These are phyloP conservation scores for Athrips mouffetella DNA, from an alignment of 2,888 invertebrate species.

Conservation along the genomic window DNA sequence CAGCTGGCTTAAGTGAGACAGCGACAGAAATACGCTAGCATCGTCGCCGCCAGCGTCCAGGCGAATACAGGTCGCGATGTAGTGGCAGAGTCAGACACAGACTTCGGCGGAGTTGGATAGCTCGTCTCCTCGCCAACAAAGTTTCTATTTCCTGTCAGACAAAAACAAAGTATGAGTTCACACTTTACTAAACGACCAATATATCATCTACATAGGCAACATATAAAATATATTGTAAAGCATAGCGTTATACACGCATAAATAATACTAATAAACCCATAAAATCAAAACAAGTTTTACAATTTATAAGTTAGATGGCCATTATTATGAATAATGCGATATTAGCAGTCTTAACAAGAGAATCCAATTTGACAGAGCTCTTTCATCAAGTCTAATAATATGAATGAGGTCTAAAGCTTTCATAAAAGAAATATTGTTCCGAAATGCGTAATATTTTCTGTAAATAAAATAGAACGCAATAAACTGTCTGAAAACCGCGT, in stretches of 20 bases:
- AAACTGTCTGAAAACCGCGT: no score
- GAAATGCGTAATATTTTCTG: no score
- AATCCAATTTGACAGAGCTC: neutral
- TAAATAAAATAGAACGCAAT: no score
- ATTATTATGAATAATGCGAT: neutral
- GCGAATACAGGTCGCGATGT: conserved; percentile 31
- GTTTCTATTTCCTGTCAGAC: conserved; percentile 31
- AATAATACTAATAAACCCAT: neutral
- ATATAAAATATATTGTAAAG: neutral
- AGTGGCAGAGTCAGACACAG: conserved; percentile 41
- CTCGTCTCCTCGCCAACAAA: conserved; percentile 39
- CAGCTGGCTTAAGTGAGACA: conserved; percentile 39
- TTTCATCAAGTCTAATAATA: neutral
- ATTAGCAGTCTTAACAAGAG: neutral
- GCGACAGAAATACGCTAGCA: conserved; percentile 31
- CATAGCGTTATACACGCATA: neutral
- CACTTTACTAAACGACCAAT: neutral
- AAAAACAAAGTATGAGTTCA: neutral
- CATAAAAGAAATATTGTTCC: neutral
- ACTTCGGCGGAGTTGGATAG: conserved; percentile 50
- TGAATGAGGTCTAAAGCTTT: neutral
- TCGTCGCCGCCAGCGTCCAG: conserved; percentile 31
- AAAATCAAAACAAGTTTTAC: neutral
- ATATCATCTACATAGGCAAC: neutral
- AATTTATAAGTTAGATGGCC: neutral